Base-by-base conservation (phyloP, 2,888 invertebrate species). In the Athripsodes cinereus region DNA sequence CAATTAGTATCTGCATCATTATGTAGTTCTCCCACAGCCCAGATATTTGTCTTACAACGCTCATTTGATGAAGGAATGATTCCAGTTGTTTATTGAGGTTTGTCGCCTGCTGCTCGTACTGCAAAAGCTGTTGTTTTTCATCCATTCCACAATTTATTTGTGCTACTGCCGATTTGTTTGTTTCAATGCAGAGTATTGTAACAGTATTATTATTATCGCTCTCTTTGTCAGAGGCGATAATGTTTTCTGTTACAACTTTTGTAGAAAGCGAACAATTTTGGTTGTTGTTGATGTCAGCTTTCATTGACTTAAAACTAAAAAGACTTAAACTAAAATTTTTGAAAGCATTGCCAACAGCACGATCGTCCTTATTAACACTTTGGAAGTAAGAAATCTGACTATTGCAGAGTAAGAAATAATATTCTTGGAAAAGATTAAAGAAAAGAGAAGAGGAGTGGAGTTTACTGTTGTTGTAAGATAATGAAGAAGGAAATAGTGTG, bases 321-420 rank as follows among this genome's bases (percentile, higher is more conserved):
- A 60, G 55, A 40, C 26, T 49, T 53, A 60, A 58, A 53, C 22
- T 55, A 55, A 56, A 48, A 34, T 46, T 57, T 40, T 35, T 48
- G 20, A 21, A 52, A 52, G 62, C 61, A 62, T 55, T 49, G 53
- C 59, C 59, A 55, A 59, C 55, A 19, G 52, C 55, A 40, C 50
- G 26, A n/a, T 52, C 44, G 34, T 11, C 51, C 54, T 52, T 55
- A n/a, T n/a, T n/a, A 20, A 31, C 22, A 52, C 44, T 53, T 47
- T 49, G 55, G 19, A 13, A 44, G 44, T 3, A 20, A 20, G 47
- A 47, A 47, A 47, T 47, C 6, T 31, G 31, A 31, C n/a, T 10
- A 44, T 44, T 13, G 16, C 44, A 13, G n/a, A n/a, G n/a, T n/a
- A n/a, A n/a, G n/a, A n/a, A n/a, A 44, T 5, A 6, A 26, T 26